Base-by-base conservation (phyloP, 1,140 invertebrate species). In the Leptestheria dahalacensis region DNA sequence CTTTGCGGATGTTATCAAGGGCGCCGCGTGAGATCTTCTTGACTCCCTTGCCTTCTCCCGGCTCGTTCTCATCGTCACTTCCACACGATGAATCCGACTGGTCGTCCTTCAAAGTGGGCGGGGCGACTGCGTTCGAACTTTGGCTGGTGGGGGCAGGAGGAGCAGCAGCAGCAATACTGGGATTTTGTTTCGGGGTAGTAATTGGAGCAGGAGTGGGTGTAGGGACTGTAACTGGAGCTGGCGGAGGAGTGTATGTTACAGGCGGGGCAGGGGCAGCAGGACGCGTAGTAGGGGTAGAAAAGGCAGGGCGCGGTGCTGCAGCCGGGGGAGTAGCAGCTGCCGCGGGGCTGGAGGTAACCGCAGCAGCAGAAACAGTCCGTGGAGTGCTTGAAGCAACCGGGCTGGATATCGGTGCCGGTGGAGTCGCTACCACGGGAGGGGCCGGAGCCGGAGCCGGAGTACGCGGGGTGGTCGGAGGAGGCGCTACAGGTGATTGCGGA, bases 1-100 rank as follows among this genome's bases (percentile, higher is more conserved):
- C 82, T 68, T 78, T 78, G 20, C 79, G 72, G 64, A 85, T 85
- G 66, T 84, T 83, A 47, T 82, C 80, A 48, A 82, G 65, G 1
- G 82, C 80, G 1, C 72, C 68, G 58, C 75, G 76, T 0, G 80
- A 77, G 48, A 83, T 77, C 48, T 67, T 71, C 64, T 71, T 76
- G 2, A 69, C 49, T 66, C 59, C 59, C 41, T 60, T 66, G 50
- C 67, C 68, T 50, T 60, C 60, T 23, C 55, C 51, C 9, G n/a
- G 41, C 33, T 54, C 24, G 15, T 24, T 48, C 12, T n/a, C 26
- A 23, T 58, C 25, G 21, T 61, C 23, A 54, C 51, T 20, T 24
- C 33, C 28, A 4, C 28, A 23, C 25, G 18, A 20, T 52, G n/a
- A 26, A 20, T 23, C 20, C 24, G 6, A 1, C 25, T 23, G 21